A percentile compares a stretch with the other conserved stretches of the same genome.
Evolutionary conservation across 2,113 vertebrate species (phyloP).

Genomic region (Orientallactaga bullata): DNA sequence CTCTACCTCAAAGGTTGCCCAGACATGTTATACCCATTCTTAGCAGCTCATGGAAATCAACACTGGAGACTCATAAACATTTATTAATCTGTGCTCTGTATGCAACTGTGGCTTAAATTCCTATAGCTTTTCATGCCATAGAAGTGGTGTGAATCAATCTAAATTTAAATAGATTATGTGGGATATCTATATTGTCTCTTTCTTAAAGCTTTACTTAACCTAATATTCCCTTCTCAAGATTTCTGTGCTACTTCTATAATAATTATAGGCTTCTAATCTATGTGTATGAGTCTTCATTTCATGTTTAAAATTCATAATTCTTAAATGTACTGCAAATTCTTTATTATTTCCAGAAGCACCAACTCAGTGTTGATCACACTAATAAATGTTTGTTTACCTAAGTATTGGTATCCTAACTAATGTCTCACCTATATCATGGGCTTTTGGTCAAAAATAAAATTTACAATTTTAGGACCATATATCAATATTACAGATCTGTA

Average conservation of each 20-base stretch:
- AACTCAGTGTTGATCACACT: not conserved
- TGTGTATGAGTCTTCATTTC: not conserved
- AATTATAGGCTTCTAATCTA: constrained; percentile 26
- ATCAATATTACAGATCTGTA: constrained; percentile 35
- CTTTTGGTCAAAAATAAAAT: constrained; percentile 56
- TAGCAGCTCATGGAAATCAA: not conserved
- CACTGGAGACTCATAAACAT: not conserved
- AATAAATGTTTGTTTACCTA: constrained; percentile 40
- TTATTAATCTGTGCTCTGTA: not conserved
- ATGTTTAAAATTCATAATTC: constrained; percentile 45
- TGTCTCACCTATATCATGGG: constrained; percentile 19
- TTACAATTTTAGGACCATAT: constrained; percentile 46
- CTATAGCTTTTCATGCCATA: not conserved
- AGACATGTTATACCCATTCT: not conserved
- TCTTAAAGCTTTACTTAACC: not conserved
- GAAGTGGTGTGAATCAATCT: not conserved
- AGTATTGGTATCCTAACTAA: constrained; percentile 43
- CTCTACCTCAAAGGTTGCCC: not conserved
- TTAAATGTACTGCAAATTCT: constrained; percentile 42
- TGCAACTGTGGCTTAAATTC: not conserved
- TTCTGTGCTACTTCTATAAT: not conserved
- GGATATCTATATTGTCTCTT: not conserved
- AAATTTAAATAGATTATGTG: not conserved
- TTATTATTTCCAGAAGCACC: not conserved
- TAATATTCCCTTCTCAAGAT: not conserved